Evolutionary conservation across 37 sponge, comb jelly and placozoan species (phyloP).

Genomic region (Oopsacas minuta): DNA sequence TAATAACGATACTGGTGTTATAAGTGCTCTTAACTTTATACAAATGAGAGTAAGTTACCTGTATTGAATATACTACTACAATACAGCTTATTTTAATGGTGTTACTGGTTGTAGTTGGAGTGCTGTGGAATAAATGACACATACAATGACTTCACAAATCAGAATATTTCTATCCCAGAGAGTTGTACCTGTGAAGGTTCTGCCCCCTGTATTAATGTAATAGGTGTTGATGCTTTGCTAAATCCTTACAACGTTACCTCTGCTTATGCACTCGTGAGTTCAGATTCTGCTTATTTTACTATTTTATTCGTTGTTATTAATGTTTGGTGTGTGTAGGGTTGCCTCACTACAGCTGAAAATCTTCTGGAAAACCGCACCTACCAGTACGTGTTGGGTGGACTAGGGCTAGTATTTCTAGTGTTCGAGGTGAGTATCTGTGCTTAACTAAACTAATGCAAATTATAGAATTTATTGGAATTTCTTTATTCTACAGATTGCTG

Average conservation of each 20-base stretch:
- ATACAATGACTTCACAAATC: neutral
- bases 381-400: neutral
- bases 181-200: neutral
- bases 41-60: neutral
- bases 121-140: constrained; percentile 11
- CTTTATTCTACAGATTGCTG: neutral
- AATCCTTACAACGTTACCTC: neutral
- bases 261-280: neutral
- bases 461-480: neutral
- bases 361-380: neutral
- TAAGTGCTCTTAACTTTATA: neutral
- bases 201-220: neutral
- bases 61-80: too few species aligned
- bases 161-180: neutral
- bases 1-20: neutral
- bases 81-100: neutral
- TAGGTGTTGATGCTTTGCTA: neutral
- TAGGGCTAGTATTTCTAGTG: neutral
- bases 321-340: neutral
- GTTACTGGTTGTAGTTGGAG: neutral
- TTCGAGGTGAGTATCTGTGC: neutral
- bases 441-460: neutral
- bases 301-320: too few species aligned
- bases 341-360: neutral
- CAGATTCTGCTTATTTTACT: too few species aligned